Conservation (phyloP, 1,140 invertebrate genomes). For the Acromyrmex heyeri region DNA sequence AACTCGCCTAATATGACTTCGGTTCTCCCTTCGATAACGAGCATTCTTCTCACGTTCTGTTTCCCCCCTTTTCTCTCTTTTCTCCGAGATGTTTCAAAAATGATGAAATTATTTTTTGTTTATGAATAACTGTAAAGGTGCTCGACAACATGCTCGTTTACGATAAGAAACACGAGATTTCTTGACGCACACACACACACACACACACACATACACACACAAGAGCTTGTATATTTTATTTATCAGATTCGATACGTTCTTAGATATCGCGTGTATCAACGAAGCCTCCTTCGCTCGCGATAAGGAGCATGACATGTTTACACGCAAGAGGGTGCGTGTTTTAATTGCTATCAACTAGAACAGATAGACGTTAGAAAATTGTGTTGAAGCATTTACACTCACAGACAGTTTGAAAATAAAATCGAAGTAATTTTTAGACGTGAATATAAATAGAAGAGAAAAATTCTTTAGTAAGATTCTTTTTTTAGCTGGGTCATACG, state of each 20-base stretch:
- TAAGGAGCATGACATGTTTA: slow-evolving; percentile 33
- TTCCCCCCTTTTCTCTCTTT: background rate
- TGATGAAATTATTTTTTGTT: slow-evolving; percentile 43
- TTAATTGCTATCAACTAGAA: slow-evolving; percentile 32
- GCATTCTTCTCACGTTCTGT: background rate
- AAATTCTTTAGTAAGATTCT: background rate
- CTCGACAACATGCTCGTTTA: background rate
- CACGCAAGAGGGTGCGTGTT: slow-evolving; percentile 36
- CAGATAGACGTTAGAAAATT: background rate
- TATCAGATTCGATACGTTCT: slow-evolving; percentile 38
- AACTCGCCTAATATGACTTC: background rate
- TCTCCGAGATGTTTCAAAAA: background rate
- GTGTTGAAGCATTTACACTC: background rate
- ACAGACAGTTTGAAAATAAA: background rate
- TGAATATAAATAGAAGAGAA: background rate
- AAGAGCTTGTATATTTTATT: slow-evolving; percentile 14
- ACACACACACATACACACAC: background rate
- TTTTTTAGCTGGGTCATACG: background rate
- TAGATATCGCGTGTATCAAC: slow-evolving; percentile 47
- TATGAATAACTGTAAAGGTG: background rate
- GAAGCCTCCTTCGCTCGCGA: slow-evolving; percentile 5
- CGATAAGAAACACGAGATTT: slow-evolving; percentile 49
- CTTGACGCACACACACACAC: background rate
- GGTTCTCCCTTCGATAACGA: background rate
- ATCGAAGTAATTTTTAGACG: background rate